A percentile compares a stretch with the other conserved stretches of the same genome.
phyloP scores from a whole-genome alignment of 2,888 invertebrate genomes.

The Tortricodes alternella region DNA sequence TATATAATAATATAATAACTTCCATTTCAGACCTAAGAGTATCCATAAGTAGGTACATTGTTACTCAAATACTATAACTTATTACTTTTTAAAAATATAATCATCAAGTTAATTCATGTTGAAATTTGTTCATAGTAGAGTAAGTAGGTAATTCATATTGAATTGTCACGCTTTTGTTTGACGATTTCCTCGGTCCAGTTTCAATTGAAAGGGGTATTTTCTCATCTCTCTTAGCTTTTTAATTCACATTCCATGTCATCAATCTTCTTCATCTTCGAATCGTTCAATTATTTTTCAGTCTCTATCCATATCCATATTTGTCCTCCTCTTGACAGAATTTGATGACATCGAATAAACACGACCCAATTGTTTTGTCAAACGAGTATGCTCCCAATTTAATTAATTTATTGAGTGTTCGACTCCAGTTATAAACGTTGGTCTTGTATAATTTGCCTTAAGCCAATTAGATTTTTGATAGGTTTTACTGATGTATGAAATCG shows the following conservation, averaged over 20 bases:
- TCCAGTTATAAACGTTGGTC: neutral
- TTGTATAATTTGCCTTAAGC: neutral
- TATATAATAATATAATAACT: no score
- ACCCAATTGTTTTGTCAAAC: conserved; percentile 20
- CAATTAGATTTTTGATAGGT: neutral
- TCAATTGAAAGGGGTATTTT: no score
- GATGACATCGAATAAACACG: neutral
- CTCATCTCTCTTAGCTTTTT: neutral
- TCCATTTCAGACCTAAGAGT: no score
- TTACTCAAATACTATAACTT: no score
- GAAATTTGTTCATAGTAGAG: no score
- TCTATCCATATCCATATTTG: neutral
- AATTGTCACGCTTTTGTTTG: no score
- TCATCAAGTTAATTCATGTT: no score
- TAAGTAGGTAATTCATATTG: no score
- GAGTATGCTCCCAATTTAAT: conserved; percentile 18
- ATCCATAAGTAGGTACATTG: no score
- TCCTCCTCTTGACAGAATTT: conserved; percentile 6
- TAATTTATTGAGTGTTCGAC: conserved; percentile 12
- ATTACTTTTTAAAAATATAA: no score
- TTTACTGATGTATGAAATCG: neutral
- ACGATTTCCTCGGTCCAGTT: no score
- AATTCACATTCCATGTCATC: neutral
- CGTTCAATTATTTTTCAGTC: neutral
- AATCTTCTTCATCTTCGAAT: neutral